These are phyloP conservation scores for Amblyornis subalaris DNA, from an alignment of 2,113 vertebrate species.

Conservation along the genomic window DNA sequence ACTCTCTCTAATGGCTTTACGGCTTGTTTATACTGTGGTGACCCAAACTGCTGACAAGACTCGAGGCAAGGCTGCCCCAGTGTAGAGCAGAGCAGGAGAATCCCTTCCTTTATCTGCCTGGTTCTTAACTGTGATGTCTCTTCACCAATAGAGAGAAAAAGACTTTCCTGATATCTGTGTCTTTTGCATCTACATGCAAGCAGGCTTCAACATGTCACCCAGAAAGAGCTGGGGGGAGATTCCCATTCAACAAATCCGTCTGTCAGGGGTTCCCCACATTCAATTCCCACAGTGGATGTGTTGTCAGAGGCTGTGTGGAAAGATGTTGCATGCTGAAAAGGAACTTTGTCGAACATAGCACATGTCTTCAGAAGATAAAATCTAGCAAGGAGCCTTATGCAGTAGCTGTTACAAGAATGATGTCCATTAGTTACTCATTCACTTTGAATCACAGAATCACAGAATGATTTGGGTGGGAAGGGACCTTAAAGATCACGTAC, in stretches of 20 bases:
- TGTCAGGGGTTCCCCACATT: background rate
- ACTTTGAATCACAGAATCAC: background rate
- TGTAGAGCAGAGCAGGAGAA: background rate
- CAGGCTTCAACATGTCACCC: background rate
- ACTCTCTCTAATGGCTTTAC: fast-evolving
- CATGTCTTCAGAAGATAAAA: background rate
- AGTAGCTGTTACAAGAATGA: fast-evolving
- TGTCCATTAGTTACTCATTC: background rate
- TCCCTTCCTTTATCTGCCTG: background rate
- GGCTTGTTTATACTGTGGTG: background rate
- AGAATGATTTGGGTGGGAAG: background rate
- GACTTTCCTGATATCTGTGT: fast-evolving
- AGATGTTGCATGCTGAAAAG: background rate
- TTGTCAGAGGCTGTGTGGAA: background rate
- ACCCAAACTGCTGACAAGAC: background rate
- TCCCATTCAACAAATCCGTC: fast-evolving
- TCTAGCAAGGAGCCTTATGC: background rate
- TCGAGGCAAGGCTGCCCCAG: background rate
- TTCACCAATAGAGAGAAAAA: background rate
- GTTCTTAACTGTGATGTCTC: background rate
- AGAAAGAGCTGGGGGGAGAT: background rate
- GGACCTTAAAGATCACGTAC: background rate
- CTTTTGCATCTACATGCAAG: background rate
- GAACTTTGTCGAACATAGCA: background rate
- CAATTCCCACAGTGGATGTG: background rate